phyloP scores from a whole-genome alignment of 1,140 invertebrate genomes.

The Lanistes nyassanus region DNA sequence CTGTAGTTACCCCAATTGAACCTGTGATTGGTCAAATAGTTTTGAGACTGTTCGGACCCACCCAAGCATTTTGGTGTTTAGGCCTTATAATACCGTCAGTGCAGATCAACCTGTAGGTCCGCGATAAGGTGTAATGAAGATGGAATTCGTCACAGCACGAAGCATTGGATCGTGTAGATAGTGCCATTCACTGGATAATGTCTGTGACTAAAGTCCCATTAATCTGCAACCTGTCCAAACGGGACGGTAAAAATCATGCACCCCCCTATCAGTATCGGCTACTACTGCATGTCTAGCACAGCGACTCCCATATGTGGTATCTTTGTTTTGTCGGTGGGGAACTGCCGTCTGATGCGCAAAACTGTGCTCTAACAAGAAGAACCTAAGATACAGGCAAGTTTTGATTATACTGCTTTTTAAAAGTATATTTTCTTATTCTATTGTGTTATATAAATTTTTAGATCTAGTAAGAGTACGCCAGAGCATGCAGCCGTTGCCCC shows the following conservation, averaged over 20 bases:
- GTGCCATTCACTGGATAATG: neutral
- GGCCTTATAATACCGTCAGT: neutral
- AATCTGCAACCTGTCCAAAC: neutral
- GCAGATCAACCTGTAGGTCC: neutral
- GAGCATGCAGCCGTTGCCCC: neutral
- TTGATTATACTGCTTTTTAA: neutral
- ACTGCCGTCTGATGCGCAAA: neutral
- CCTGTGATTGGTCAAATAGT: constrained; percentile 8
- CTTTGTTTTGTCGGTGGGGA: neutral
- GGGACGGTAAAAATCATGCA: neutral
- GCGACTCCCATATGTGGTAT: neutral
- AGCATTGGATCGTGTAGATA: neutral
- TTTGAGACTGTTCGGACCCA: neutral
- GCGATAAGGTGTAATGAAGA: neutral
- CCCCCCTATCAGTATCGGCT: neutral
- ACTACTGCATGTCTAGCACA: neutral
- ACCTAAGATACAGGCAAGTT: neutral
- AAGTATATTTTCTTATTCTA: neutral
- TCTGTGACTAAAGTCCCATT: too few species aligned
- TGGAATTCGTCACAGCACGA: constrained; percentile 5
- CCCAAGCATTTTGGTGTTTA: neutral
- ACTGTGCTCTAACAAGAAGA: neutral
- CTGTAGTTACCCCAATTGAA: constrained; percentile 19
- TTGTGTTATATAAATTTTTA: neutral
- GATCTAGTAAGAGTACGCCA: neutral